Percentiles rank a stretch among this genome's conserved stretches.
phyloP scores from a whole-genome alignment of 2,113 vertebrate species.

The Chloebia gouldiae region DNA sequence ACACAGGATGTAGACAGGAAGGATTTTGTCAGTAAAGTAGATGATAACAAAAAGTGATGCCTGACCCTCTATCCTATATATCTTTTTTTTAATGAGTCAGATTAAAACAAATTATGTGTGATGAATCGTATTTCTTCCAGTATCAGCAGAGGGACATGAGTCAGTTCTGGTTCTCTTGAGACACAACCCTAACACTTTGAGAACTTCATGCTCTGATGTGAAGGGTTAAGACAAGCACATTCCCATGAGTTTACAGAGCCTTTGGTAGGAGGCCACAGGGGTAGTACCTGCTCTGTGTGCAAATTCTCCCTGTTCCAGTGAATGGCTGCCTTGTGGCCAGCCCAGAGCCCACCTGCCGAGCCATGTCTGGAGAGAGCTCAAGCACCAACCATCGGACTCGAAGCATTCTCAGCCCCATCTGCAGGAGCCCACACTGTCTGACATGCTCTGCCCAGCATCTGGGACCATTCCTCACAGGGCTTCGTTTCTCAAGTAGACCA shows the following conservation, averaged over 20 bases:
- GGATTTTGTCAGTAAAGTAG: background rate
- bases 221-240: background rate
- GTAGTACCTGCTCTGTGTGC: background rate
- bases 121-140: background rate
- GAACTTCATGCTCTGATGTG: background rate
- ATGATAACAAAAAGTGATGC: background rate
- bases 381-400: rapidly evolving
- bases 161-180: background rate
- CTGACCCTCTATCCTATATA: background rate
- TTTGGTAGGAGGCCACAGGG: background rate
- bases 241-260: background rate
- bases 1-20: background rate
- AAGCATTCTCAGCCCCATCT: background rate
- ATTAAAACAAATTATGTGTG: background rate
- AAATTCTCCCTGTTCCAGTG: background rate
- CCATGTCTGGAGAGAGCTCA: background rate
- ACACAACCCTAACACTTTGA: background rate
- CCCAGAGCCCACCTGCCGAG: background rate
- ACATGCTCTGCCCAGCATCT: background rate
- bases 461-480: rapidly evolving
- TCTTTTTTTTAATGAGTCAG: background rate
- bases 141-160: background rate
- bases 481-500: background rate
- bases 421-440: background rate
- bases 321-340: background rate